Evolutionary conservation across 1,140 invertebrate species (phyloP).

Genomic region (Drosophila mojavensis): DNA sequence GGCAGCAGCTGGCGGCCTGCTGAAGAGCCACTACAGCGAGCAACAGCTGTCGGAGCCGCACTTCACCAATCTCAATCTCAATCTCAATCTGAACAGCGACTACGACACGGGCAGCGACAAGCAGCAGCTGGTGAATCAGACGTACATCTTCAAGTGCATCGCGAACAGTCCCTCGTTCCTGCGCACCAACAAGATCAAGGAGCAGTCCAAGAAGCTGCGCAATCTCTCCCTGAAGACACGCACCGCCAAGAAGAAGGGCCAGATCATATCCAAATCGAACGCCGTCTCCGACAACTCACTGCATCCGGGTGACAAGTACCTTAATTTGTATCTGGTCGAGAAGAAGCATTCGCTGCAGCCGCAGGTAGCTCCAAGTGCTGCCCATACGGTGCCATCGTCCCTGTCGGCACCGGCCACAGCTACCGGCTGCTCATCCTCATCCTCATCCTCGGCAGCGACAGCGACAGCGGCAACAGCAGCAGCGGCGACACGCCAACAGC

Average conservation of each 20-base stretch:
- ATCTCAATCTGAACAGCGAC: conserved; percentile 75
- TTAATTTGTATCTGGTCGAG: conserved; percentile 81
- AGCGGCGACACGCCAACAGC: conserved; percentile 24
- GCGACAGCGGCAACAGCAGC: conserved; percentile 3
- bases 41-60: conserved; percentile 67
- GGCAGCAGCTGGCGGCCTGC: conserved; percentile 28
- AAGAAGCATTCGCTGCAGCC: conserved; percentile 79
- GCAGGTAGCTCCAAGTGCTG: conserved; percentile 35
- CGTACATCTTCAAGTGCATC: conserved; percentile 83
- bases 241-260: conserved; percentile 77
- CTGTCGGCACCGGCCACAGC: conserved; percentile 28
- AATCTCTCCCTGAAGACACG: conserved; percentile 80
- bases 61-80: conserved; percentile 69
- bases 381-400: conserved; percentile 31
- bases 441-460: neutral
- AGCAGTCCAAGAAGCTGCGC: conserved; percentile 81
- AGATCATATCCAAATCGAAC: conserved; percentile 80
- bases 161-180: conserved; percentile 83
- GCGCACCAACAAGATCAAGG: conserved; percentile 83
- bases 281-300: conserved; percentile 82
- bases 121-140: conserved; percentile 80
- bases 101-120: conserved; percentile 76
- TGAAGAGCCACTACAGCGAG: conserved; percentile 74
- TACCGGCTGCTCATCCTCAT: conserved; percentile 31
- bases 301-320: conserved; percentile 82